Evolutionary conservation across 2,888 invertebrate genomes (phyloP).

Genomic region (Tubulanus polymorphus): DNA sequence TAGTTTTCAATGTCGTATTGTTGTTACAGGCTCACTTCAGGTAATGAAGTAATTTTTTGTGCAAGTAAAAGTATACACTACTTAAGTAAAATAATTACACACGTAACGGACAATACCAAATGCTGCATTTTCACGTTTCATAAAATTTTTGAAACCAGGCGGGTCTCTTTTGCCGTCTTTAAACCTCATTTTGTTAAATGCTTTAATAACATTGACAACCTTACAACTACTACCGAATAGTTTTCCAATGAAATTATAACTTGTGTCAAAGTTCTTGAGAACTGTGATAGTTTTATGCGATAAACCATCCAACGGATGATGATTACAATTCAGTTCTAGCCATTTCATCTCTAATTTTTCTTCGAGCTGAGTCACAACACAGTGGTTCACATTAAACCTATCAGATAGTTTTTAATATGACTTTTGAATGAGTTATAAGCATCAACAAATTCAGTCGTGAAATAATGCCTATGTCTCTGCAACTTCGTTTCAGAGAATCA

Average conservation of each 20-base stretch:
- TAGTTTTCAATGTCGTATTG: background rate
- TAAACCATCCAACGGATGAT: background rate
- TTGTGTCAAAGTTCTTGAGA: background rate
- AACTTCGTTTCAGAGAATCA: background rate
- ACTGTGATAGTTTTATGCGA: background rate
- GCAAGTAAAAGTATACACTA: background rate
- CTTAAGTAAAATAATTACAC: background rate
- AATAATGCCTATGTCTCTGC: too few species aligned
- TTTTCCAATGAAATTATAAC: background rate
- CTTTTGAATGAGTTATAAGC: background rate
- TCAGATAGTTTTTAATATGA: constrained; percentile 1
- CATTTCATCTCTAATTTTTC: background rate
- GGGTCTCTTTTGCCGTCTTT: background rate
- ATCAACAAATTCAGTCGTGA: background rate
- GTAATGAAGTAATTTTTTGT: background rate
- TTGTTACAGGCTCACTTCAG: background rate
- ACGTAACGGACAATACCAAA: background rate
- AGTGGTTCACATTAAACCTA: background rate
- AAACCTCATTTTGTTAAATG: background rate
- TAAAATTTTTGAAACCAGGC: background rate
- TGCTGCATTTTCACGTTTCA: background rate
- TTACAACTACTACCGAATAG: background rate
- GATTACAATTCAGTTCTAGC: background rate
- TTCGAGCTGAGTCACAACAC: background rate
- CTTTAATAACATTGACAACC: background rate